Evolutionary conservation across 2,888 invertebrate species (phyloP).

Genomic region (Hemicrepidius hirtus): DNA sequence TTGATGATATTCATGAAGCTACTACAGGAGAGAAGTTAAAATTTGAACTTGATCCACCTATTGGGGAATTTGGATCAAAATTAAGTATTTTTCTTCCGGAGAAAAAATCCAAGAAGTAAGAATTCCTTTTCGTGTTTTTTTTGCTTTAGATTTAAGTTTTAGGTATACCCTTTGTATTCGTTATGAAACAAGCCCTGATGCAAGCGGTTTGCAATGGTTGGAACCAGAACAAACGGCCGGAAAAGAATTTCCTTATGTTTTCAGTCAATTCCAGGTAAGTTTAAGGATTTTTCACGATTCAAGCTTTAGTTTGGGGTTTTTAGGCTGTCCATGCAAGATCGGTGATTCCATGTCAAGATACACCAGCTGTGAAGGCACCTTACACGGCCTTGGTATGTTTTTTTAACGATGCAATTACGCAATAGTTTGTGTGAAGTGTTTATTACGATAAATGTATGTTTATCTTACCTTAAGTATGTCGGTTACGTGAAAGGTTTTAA

Average conservation of each 20-base stretch:
- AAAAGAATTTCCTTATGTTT: slow-evolving; percentile 88
- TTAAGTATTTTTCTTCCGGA: slow-evolving; percentile 81
- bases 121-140: neutral
- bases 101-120: slow-evolving; percentile 59
- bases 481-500: no score
- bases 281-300: neutral
- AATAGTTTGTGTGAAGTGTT: neutral
- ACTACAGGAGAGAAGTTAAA: slow-evolving; percentile 62
- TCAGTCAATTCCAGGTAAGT: slow-evolving; percentile 85
- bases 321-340: slow-evolving; percentile 93
- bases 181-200: slow-evolving; percentile 85
- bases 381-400: slow-evolving; percentile 76
- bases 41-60: slow-evolving; percentile 77
- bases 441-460: neutral
- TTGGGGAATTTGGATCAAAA: slow-evolving; percentile 85
- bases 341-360: slow-evolving; percentile 94
- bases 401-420: neutral
- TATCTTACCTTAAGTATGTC: no score
- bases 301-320: slow-evolving; percentile 58
- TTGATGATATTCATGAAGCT: slow-evolving; percentile 76
- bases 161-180: slow-evolving; percentile 78
- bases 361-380: slow-evolving; percentile 91
- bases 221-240: slow-evolving; percentile 90
- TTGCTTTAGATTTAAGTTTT: neutral
- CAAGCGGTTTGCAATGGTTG: slow-evolving; percentile 93